Conservation (phyloP, 2,888 invertebrate genomes). For the Resseliella maxima region DNA sequence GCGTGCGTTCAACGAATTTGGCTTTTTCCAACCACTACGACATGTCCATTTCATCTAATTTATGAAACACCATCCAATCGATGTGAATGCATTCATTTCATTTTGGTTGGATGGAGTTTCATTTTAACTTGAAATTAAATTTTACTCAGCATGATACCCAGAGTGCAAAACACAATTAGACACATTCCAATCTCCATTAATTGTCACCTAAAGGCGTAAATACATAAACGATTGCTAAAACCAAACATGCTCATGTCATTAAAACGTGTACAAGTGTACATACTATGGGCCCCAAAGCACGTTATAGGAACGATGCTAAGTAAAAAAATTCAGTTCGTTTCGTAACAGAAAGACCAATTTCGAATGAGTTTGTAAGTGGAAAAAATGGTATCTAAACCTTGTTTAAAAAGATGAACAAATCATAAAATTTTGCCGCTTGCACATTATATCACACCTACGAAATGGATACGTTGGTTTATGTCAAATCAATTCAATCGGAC, state of each 20-base stretch:
- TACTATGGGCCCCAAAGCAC: neutral
- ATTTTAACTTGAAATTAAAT: conserved; percentile 5
- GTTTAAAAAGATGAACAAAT: neutral
- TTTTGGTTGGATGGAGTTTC: neutral
- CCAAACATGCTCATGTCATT: neutral
- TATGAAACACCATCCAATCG: neutral
- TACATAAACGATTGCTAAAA: neutral
- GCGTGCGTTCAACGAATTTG: neutral
- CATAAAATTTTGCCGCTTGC: neutral
- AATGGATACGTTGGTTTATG: neutral
- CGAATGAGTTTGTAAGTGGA: too few species aligned
- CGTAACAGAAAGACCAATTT: too few species aligned
- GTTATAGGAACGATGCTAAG: too few species aligned
- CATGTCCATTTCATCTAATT: conserved; percentile 25
- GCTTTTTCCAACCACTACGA: neutral
- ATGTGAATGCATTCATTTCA: neutral
- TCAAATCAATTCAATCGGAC: neutral
- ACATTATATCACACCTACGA: conserved; percentile 6
- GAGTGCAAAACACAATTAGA: conserved; percentile 5
- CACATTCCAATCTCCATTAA: conserved; percentile 29
- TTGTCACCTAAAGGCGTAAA: conserved; percentile 26
- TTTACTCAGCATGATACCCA: neutral
- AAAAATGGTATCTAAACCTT: neutral
- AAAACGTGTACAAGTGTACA: neutral
- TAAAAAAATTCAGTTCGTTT: too few species aligned